Percentiles rank a stretch among this genome's conserved stretches.
These are phyloP conservation scores for Tragelaphus strepsiceros DNA, from an alignment of 2,113 vertebrate genomes.

Conservation along the genomic window DNA sequence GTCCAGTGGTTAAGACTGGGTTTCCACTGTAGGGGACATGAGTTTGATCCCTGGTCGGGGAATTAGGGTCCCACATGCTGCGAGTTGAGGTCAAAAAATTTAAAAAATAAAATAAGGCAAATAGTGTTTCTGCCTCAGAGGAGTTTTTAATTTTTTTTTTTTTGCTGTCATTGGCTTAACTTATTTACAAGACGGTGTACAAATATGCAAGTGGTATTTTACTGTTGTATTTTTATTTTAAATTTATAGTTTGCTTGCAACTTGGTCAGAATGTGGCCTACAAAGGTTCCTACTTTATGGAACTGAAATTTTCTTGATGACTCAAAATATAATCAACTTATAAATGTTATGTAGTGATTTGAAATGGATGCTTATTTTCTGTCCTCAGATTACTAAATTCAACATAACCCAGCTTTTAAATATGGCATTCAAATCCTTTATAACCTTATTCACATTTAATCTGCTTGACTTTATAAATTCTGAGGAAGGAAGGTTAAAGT, in stretches of 20 bases:
- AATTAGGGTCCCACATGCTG: neutral
- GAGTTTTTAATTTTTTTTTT: neutral
- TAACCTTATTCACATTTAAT: neutral
- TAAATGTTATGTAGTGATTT: neutral
- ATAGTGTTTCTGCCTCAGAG: neutral
- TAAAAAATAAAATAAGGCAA: neutral
- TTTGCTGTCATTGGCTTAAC: neutral
- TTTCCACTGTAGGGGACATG: neutral
- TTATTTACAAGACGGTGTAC: neutral
- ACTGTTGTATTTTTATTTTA: constrained; percentile 13
- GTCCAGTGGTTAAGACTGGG: neutral
- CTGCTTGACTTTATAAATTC: neutral
- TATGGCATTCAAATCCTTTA: neutral
- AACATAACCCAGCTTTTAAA: neutral
- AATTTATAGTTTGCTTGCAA: neutral
- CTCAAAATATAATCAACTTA: neutral
- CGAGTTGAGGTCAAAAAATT: neutral
- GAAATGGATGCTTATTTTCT: neutral
- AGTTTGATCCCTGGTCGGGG: neutral
- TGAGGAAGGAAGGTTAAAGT: neutral
- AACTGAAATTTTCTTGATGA: constrained; percentile 16
- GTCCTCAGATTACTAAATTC: neutral
- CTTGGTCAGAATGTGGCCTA: neutral
- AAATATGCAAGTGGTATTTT: neutral
- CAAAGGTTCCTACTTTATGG: neutral